Base-by-base conservation (phyloP, 2,113 vertebrate species). In the Manacus vitellinus region DNA sequence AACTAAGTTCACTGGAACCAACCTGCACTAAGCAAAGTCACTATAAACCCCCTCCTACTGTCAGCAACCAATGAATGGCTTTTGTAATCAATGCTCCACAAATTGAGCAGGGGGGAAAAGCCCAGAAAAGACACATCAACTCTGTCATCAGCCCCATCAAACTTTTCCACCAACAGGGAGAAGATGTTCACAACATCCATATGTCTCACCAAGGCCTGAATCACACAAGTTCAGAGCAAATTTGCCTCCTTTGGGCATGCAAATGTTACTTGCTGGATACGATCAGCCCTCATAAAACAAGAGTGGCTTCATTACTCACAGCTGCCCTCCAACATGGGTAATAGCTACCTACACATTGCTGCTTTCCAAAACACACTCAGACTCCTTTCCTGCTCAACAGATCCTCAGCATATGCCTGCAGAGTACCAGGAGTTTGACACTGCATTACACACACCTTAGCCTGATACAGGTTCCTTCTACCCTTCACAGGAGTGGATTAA, bases 31-130 rank as follows among this genome's bases (percentile, higher is more conserved):
- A 77, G 20, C 10, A 41, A 71, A 55, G 27, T 25, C 28, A 23
- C 31, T 11, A 0, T 41, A 67, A 84, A 86, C 28, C 2, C 6
- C 19, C 17, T 71, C 59, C 61, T 35, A 43, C 12, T 21, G 39
- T 47, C 72, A 44, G 12, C 51, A 22, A 6, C 12, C 33, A 47
- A 31, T 6, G 15, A 47, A 31, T 6, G 15, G 52, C 27, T 62
- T 68, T 72, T 68, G 21, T 28, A n/a, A 27, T 10, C 2, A 0
- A 4, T 9, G 25, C 28, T 55, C 23, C 49, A 47, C 27, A 41
- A 11, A 31, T 0, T 10, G 27, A 61, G 37, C 22, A 58, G 6
- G 14, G 2, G 1, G 2, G 4, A 17, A 15, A 47, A 61, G 10
- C 21, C 35, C 71, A 79, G 19, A 21, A 56, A 10, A 65, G 15